Evolutionary conservation across 53 echinoderm and acorn worm species (phyloP).

Genomic region (Hippasteria phrygiana): DNA sequence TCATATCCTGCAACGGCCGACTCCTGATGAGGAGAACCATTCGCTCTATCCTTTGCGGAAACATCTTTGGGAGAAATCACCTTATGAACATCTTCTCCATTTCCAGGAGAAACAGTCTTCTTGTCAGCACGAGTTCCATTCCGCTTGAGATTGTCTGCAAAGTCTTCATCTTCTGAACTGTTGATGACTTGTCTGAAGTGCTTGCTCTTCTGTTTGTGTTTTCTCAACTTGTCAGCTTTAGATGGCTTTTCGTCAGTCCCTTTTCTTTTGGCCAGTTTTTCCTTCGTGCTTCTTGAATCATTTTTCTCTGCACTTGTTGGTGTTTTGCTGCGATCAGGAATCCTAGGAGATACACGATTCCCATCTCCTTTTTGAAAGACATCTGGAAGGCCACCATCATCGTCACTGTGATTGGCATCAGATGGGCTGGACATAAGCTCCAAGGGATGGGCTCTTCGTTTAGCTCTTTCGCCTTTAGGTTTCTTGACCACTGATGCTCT

Average conservation of each 20-base stretch:
- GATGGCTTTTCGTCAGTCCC: neutral
- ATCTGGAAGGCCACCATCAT: conserved; percentile 67
- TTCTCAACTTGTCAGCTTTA: conserved; percentile 21
- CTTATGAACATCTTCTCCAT: neutral
- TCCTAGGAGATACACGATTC: neutral
- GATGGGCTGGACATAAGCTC: conserved; percentile 31
- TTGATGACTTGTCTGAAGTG: conserved; percentile 35
- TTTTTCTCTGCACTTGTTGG: neutral
- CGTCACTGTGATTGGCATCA: conserved; percentile 36
- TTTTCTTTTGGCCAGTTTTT: neutral
- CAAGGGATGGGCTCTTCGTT: conserved; percentile 4
- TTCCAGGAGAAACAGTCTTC: neutral
- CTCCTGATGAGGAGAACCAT: neutral
- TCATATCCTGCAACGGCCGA: neutral
- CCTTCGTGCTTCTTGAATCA: neutral
- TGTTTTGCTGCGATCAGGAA: neutral
- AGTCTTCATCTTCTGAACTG: conserved; percentile 72
- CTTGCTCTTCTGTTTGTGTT: conserved; percentile 52
- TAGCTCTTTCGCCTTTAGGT: neutral
- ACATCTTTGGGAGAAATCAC: neutral
- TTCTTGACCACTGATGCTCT: conserved; percentile 1
- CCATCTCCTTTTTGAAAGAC: neutral
- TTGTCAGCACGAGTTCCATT: conserved; percentile 30
- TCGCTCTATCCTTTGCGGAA: conserved; percentile 53
- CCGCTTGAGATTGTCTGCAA: conserved; percentile 28